Conservation (phyloP, 2,888 invertebrate genomes). For the Ischnus inquisitorius region DNA sequence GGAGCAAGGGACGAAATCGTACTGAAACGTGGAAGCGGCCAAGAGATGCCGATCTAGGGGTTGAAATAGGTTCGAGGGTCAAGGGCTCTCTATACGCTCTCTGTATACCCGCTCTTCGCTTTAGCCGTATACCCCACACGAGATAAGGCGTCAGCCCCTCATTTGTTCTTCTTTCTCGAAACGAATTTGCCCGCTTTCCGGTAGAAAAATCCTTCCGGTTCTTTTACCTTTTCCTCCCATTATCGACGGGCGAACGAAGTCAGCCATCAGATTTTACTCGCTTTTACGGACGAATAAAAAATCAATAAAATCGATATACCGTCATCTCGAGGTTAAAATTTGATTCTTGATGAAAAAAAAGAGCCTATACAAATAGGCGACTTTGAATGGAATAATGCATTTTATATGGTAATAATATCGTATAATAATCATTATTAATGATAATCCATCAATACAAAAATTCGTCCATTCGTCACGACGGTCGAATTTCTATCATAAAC, state of each 20-base stretch:
- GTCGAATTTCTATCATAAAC: too few relatives aligned
- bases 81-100: constrained; percentile 9
- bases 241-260: constrained; percentile 13
- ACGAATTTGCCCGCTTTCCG: neutral
- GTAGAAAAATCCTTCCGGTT: neutral
- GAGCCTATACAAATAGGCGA: too few relatives aligned
- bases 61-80: constrained; percentile 51
- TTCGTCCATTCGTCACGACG: too few relatives aligned
- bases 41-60: constrained; percentile 40
- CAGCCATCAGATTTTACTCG: neutral
- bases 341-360: too few relatives aligned
- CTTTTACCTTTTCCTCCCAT: neutral
- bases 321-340: too few relatives aligned
- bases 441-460: too few relatives aligned
- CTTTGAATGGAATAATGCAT: too few relatives aligned
- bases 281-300: too few relatives aligned
- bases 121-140: neutral
- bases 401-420: too few relatives aligned
- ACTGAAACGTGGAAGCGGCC: constrained; percentile 32
- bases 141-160: constrained; percentile 67
- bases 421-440: too few relatives aligned
- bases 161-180: constrained; percentile 61
- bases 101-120: constrained; percentile 9
- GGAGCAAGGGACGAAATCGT: constrained; percentile 30
- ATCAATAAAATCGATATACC: too few relatives aligned